Conservation (phyloP, 2,888 invertebrate species). For the Acleris emargana region DNA sequence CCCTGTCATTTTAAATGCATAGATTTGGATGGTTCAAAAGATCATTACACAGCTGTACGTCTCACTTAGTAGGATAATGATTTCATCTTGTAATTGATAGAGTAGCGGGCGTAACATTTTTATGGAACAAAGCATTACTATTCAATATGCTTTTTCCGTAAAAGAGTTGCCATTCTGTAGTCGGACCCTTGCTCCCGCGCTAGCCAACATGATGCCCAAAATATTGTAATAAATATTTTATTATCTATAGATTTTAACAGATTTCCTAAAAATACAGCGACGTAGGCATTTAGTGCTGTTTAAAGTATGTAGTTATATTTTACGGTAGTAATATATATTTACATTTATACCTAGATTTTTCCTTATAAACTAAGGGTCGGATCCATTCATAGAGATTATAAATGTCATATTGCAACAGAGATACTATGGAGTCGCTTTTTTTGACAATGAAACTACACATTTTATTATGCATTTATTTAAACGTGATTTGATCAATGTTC, state of each 20-base stretch:
- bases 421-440: neutral
- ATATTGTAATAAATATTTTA: slow-evolving; percentile 42
- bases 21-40: neutral
- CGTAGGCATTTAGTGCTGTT: slow-evolving; percentile 56
- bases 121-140: slow-evolving; percentile 1
- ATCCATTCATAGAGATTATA: neutral
- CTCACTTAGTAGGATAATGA: slow-evolving; percentile 10
- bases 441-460: neutral
- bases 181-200: slow-evolving; percentile 28
- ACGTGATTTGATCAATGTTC: too few species aligned
- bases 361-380: slow-evolving; percentile 7
- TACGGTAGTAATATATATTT: slow-evolving; percentile 38
- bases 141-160: slow-evolving; percentile 18
- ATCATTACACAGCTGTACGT: slow-evolving; percentile 6
- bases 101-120: neutral
- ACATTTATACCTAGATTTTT: slow-evolving; percentile 29
- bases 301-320: slow-evolving; percentile 46
- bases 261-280: slow-evolving; percentile 64
- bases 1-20: neutral
- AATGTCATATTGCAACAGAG: neutral
- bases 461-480: neutral
- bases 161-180: slow-evolving; percentile 1
- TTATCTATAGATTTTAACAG: slow-evolving; percentile 50
- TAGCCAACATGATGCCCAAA: slow-evolving; percentile 43
- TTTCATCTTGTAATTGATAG: slow-evolving; percentile 9